Evolutionary conservation across 2,888 invertebrate species (phyloP), one percentile per base, ranked within the genome.

Genomic region (Noctua comes): DNA sequence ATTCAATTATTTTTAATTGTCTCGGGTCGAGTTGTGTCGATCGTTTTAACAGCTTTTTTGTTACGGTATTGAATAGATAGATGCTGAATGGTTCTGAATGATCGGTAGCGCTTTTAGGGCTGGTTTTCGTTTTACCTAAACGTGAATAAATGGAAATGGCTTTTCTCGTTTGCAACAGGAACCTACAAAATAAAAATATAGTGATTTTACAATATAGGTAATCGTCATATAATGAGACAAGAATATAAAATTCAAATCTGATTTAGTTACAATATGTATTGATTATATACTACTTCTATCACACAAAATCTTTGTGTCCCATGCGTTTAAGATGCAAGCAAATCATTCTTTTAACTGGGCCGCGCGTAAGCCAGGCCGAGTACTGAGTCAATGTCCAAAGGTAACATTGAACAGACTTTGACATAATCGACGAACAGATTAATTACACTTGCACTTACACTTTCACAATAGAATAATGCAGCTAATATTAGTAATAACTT

Each of bases 1-100:
- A 79, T 79, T 76, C 86, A 84, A 85, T 85, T 86, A 85, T 83
- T 85, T 86, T 86, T 79, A 85, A 86, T 85, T 83, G 76, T 76
- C 73, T 78, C 68, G 69, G 57, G 43, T 65, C 24, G 48, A 76
- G 68, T 73, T 72, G 68, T 68, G 78, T 79, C 70, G 73, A 40
- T 62, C 57, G 48, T 48, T 75, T 62, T 46, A 27, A 75, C 27
- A 16, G 13, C 5, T 54, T 64, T 83, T 75, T 75, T 80, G 48
- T 59, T 16, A 36, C 40, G 4, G 31, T 7, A 24, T 48, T 21
- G 16, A 57, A 31, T 46, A 57, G 31, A 66, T 27, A 46, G 48
- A 54, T 36, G 13, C 2, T 54, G 54, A 5, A 48, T 31, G 43
- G 43, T 27, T 18, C 13, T 31, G 2, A n/a, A 24, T 13, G 13